A percentile compares a stretch with the other conserved stretches of the same genome.
These are phyloP conservation scores for Procambarus virginalis DNA, from an alignment of 1,140 invertebrate genomes.

Conservation along the genomic window DNA sequence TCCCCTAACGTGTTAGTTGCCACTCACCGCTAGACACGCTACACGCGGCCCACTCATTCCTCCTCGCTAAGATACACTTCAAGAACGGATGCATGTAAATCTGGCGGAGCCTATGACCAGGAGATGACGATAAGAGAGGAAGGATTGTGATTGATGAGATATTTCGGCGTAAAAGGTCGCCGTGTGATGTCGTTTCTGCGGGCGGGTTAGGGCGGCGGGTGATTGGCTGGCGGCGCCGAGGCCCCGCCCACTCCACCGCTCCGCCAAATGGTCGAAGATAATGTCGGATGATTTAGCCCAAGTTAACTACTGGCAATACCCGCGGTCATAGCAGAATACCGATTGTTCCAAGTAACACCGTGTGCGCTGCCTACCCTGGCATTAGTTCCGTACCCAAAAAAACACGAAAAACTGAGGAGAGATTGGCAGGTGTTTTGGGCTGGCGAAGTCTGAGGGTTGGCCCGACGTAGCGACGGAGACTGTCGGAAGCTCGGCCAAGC, in stretches of 20 bases:
- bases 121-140: constrained; percentile 5
- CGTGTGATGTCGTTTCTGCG: constrained; percentile 22
- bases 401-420: constrained; percentile 45
- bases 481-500: constrained; percentile 39
- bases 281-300: constrained; percentile 66
- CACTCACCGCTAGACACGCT: background rate
- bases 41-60: background rate
- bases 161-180: constrained; percentile 18
- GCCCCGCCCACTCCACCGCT: constrained; percentile 37
- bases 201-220: constrained; percentile 17
- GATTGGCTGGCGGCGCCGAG: constrained; percentile 30
- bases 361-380: constrained; percentile 40
- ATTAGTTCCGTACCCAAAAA: constrained; percentile 29
- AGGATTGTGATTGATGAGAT: constrained; percentile 25
- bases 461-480: constrained; percentile 14
- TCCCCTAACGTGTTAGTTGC: background rate
- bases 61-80: background rate
- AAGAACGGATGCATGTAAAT: constrained; percentile 10
- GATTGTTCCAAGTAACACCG: constrained; percentile 65
- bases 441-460: background rate
- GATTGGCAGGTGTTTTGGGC: constrained; percentile 45
- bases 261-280: constrained; percentile 65
- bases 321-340: constrained; percentile 63
- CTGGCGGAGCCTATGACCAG: constrained; percentile 2
- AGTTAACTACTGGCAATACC: constrained; percentile 67